These are phyloP conservation scores for Argyra leucocephala DNA, from an alignment of 2,888 invertebrate genomes.

Conservation along the genomic window DNA sequence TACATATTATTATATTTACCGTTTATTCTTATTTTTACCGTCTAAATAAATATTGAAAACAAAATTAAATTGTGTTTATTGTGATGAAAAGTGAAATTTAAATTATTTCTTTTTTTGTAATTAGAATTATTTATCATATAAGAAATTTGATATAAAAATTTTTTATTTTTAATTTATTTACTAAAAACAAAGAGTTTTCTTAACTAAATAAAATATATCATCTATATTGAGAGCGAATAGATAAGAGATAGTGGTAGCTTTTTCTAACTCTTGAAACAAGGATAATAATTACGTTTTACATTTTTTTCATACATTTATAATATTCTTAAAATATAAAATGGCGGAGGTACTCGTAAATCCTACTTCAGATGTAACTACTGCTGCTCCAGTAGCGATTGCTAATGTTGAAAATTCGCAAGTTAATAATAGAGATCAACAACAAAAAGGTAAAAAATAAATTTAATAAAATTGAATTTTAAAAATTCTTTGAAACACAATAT, in stretches of 20 bases:
- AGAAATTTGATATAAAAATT: too few species aligned
- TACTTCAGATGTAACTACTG: not conserved
- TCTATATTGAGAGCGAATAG: not conserved
- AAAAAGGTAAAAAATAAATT: not conserved
- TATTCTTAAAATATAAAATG: not conserved
- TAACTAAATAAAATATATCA: too few species aligned
- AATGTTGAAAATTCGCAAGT: not conserved
- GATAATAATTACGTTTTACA: not conserved
- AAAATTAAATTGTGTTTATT: not conserved
- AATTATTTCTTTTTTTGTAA: too few species aligned
- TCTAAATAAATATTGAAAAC: not conserved
- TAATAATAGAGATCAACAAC: not conserved
- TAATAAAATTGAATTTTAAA: too few species aligned
- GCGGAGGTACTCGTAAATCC: not conserved
- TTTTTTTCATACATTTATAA: not conserved
- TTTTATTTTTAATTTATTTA: too few species aligned
- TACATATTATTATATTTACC: not conserved
- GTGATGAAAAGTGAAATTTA: not conserved
- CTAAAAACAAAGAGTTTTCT: too few species aligned
- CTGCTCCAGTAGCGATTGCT: not conserved
- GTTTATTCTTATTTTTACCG: not conserved
- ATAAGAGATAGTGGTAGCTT: not conserved
- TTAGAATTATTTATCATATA: too few species aligned
- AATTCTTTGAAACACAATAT: too few species aligned
- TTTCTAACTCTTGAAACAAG: not conserved